Evolutionary conservation across 2,113 vertebrate species (phyloP), one percentile per base, ranked within the genome.

Genomic region (Neodontobutis hainanensis): DNA sequence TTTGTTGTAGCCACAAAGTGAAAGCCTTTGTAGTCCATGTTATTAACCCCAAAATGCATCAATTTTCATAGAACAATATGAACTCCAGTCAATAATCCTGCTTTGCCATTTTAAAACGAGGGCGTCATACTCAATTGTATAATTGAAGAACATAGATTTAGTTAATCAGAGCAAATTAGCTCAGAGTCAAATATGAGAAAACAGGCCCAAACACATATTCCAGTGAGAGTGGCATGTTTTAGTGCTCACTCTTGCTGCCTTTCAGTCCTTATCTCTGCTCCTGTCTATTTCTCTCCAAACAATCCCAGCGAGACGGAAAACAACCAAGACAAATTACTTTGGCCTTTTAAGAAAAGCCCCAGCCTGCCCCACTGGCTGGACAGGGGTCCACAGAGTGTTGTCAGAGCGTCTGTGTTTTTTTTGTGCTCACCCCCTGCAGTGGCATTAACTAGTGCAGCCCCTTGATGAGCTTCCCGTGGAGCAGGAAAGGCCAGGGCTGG

Each of bases 251-350:
- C 44, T 43, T 59, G 69, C 62, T 76, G 61, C 59, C 53, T 75
- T 56, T 82, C 53, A 44, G 61, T 75, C 66, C 79, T 74, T 68
- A 65, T 73, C 75, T 61, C 69, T 68, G 42, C 63, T 0, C 9
- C 60, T 59, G 60, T 77, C 68, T 57, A 48, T 57, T 65, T 61
- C 61, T 36, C 64, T 45, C 65, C 53, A 75, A 85, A 84, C 81
- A 85, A 80, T 74, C 49, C 82, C 76, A 38, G 48, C 14, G 85
- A 85, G 85, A 78, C 75, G 49, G 36, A 84, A 70, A 82, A 68
- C 73, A 84, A 78, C 65, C 85, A 76, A 86, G 75, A 85, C 77
- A 82, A 83, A 89, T 73, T 80, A 79, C 76, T 87, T 77, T 87
- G 82, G 74, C 82, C 84, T 88, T 88, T 87, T 65, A 77, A 84